These are phyloP conservation scores for Pterophyllum scalare DNA, from an alignment of 2,113 vertebrate species.

Conservation along the genomic window DNA sequence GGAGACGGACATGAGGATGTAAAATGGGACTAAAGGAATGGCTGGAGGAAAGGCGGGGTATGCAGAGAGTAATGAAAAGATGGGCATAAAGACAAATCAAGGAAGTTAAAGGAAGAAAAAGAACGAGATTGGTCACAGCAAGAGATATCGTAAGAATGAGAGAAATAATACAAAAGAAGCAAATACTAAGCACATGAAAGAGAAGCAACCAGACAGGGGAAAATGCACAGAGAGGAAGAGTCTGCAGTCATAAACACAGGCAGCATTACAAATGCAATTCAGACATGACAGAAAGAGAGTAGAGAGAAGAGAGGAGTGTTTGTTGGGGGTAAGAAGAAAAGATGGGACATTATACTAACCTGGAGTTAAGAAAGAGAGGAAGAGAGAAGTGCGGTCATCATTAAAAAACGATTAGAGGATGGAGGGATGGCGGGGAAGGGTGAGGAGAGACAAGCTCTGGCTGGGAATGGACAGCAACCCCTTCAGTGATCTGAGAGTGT, in stretches of 20 bases:
- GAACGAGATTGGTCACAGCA: neutral
- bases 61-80: neutral
- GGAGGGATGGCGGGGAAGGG: constrained; percentile 32
- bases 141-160: neutral
- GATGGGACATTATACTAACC: neutral
- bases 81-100: neutral
- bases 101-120: neutral
- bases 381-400: neutral
- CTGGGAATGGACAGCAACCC: constrained; percentile 40
- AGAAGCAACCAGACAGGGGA: constrained; percentile 17
- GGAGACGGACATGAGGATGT: neutral
- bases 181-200: constrained; percentile 24
- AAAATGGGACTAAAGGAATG: neutral
- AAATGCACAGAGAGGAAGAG: constrained; percentile 20
- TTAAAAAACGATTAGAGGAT: constrained; percentile 9
- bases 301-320: neutral
- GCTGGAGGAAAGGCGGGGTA: neutral
- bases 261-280: constrained; percentile 18
- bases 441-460: constrained; percentile 37
- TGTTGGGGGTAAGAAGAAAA: neutral
- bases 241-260: constrained; percentile 24
- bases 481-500: constrained; percentile 33
- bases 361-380: neutral
- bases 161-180: constrained; percentile 2
- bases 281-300: neutral